Base-by-base conservation (phyloP, 2,113 vertebrate species). In the Pionites leucogaster region DNA sequence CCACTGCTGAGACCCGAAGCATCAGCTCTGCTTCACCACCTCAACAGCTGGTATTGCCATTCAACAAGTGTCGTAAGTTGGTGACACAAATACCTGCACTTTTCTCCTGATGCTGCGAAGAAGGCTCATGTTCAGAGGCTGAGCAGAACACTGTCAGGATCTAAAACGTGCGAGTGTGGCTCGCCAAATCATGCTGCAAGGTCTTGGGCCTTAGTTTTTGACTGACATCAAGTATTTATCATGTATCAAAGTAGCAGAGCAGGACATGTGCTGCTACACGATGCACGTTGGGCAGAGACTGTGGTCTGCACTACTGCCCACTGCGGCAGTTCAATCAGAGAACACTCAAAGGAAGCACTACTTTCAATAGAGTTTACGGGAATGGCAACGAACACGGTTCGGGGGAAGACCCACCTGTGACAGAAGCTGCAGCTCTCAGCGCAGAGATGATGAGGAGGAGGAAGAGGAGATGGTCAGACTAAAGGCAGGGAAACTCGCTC, bases 191-290 rank as follows among this genome's bases (percentile, higher is more conserved):
- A 3, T 13, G 3, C 19, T 14, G 11, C 24, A 8, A 53, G 41
- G 8, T 75, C 72, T 37, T 33, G 33, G 24, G 13, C 29, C 57
- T 22, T 8, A n/a, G 31, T 17, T 69, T 57, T 35, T 63, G 22
- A 31, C 8, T 5, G 7, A 14, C n/a, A 29, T 6, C 4, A n/a
- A 41, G 13, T 17, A n/a, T 12, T 15, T 24, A 18, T 9, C 17
- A 29, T 5, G 1, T 9, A 8, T 0, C 52, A 42, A 55, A 4
- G 6, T 0, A 2, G 49, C 5, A 31, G 0, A 53, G 27, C 4
- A 62, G 29, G 20, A 41, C 3, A 29, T 0, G 4, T 6, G 7
- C 2, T 2, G 1, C 4, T 35, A 23, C 55, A 7, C 1, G 3
- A 22, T 11, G 14, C 53, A 16, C 23, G 0, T 22, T 16, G 49